A percentile compares a stretch with the other conserved stretches of the same genome.
phyloP scores from a whole-genome alignment of 2,888 invertebrate genomes.

The Micoletzkya japonica region DNA sequence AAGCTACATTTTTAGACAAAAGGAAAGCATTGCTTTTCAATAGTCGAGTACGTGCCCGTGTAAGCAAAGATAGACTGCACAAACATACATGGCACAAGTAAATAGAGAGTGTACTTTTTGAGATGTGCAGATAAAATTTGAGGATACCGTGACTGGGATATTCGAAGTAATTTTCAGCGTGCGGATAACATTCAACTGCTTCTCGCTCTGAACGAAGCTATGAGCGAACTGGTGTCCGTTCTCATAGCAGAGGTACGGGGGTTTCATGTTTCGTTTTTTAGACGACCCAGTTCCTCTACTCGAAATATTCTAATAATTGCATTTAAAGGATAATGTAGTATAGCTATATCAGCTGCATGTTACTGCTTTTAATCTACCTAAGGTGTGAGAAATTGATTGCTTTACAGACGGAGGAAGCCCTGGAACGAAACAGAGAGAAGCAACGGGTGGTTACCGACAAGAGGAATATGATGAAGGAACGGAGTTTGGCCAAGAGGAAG shows the following conservation, averaged over 20 bases:
- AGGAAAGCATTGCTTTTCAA: no score
- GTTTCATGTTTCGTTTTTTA: neutral
- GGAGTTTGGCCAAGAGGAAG: conserved; percentile 31
- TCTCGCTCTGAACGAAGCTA: conserved; percentile 49
- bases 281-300: neutral
- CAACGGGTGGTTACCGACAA: conserved; percentile 31
- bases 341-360: neutral
- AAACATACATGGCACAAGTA: no score
- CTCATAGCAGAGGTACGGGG: conserved; percentile 29
- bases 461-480: conserved; percentile 30
- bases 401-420: conserved; percentile 34
- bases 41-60: no score
- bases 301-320: neutral
- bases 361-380: neutral
- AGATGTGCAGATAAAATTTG: no score
- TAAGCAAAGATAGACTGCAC: no score
- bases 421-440: conserved; percentile 38
- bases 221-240: conserved; percentile 41
- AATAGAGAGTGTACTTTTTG: no score
- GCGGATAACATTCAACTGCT: conserved; percentile 28
- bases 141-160: no score
- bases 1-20: no score
- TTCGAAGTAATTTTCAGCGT: no score
- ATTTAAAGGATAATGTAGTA: neutral
- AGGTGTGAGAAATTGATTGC: neutral